Evolutionary conservation across 2,797 vertebrate genomes (phyloP), one percentile per base, ranked within the genome.

Genomic region (Vultur gryphus): DNA sequence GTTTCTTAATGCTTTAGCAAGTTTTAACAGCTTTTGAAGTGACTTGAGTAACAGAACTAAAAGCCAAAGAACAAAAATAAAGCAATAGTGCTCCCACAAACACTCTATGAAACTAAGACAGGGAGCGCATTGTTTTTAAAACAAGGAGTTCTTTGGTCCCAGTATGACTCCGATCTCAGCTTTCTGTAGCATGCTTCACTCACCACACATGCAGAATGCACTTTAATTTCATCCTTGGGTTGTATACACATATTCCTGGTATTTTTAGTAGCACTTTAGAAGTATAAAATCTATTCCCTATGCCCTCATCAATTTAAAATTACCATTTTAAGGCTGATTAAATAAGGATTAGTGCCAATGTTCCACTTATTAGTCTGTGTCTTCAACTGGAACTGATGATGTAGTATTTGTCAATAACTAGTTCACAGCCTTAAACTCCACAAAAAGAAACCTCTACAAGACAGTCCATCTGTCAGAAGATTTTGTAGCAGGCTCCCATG

Each of bases 271-370:
- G 94, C 94, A 97, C 94, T 98, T 98, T 96, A 97, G 97, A 97
- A 97, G 95, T 97, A 98, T 96, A 97, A 98, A 98, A 98, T 98
- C 93, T 98, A 98, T 98, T 98, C 98, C 98, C 98, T 96, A 87
- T 97, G 96, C 97, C 97, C 97, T 98, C 97, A 98, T 98, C 98
- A 98, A 98, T 98, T 98, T 97, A 94, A 98, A 98, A 98, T 98
- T 98, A 98, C 98, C 98, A 98, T 98, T 98, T 98, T 98, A 98
- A 98, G 98, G 97, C 97, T 98, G 98, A 98, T 99, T 98, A 98
- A 98, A 98, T 98, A 98, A 97, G 98, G 97, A 99, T 99, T 98
- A 98, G 98, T 97, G 97, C 97, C 97, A 98, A 98, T 98, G 98
- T 98, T 98, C 98, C 98, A 98, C 98, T 98, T 98, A 98, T 98